These are phyloP conservation scores for Amniataba percoides DNA, from an alignment of 2,797 vertebrate genomes.

Conservation along the genomic window DNA sequence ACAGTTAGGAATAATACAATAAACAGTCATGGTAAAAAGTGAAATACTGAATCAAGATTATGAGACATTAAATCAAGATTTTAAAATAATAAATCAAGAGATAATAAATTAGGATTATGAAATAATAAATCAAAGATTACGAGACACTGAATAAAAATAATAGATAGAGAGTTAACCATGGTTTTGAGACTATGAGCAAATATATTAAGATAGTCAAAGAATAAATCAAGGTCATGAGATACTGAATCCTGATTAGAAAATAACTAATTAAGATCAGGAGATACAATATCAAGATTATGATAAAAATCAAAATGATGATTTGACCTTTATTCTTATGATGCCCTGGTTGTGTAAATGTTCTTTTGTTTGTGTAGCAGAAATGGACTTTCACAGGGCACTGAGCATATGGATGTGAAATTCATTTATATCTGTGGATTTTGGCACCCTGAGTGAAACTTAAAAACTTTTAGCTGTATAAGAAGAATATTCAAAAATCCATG, in stretches of 20 bases:
- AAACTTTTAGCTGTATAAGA: background rate
- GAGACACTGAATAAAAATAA: background rate
- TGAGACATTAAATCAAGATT: background rate
- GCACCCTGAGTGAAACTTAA: background rate
- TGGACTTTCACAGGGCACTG: too few species aligned
- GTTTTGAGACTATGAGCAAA: too few species aligned
- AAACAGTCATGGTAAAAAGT: background rate
- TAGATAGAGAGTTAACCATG: too few species aligned
- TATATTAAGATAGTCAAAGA: background rate
- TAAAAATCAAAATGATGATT: background rate
- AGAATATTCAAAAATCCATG: too few species aligned
- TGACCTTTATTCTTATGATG: too few species aligned
- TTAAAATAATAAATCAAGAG: background rate
- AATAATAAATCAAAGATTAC: too few species aligned
- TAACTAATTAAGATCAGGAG: too few species aligned
- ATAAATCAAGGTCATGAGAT: background rate
- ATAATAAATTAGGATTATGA: background rate
- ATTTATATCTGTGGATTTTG: background rate
- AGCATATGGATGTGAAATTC: background rate
- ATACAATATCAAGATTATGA: background rate
- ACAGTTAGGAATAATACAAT: background rate
- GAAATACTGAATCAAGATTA: background rate
- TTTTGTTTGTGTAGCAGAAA: too few species aligned
- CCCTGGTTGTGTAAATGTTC: too few species aligned
- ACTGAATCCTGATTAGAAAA: background rate